A percentile compares a stretch with the other conserved stretches of the same genome.
Evolutionary conservation across 2,797 vertebrate species (phyloP).

Genomic region (Bradypodion pumilum): DNA sequence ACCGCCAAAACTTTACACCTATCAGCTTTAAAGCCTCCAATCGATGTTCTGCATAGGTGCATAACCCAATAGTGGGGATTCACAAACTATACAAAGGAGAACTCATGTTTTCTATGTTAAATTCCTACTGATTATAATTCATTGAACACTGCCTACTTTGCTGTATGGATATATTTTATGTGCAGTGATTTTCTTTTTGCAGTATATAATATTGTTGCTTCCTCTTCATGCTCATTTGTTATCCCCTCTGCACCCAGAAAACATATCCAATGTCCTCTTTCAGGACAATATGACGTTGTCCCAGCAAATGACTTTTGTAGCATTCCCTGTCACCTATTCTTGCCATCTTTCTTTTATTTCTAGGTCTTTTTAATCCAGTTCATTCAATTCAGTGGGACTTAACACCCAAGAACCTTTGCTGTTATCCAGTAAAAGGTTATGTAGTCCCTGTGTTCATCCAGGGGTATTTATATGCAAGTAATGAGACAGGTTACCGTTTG

Average conservation of each 20-base stretch:
- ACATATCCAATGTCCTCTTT: background rate
- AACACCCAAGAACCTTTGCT: too few species aligned
- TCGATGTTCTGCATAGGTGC: too few species aligned
- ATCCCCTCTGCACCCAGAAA: background rate
- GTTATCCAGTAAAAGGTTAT: too few species aligned
- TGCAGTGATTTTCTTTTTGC: slow-evolving; percentile 3
- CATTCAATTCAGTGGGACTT: too few species aligned
- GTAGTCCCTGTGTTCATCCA: too few species aligned
- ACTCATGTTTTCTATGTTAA: slow-evolving; percentile 36
- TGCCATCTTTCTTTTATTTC: background rate
- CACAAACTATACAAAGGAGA: too few species aligned
- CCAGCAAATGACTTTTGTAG: background rate
- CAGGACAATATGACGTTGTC: background rate
- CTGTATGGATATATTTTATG: slow-evolving; percentile 14
- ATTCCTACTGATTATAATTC: slow-evolving; percentile 30
- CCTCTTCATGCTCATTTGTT: slow-evolving; percentile 12
- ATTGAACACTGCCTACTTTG: slow-evolving; percentile 15
- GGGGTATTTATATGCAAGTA: too few species aligned
- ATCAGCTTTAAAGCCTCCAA: too few species aligned
- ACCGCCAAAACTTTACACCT: too few species aligned
- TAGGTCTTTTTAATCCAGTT: background rate
- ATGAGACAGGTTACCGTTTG: too few species aligned
- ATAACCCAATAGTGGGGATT: too few species aligned
- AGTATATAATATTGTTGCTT: slow-evolving; percentile 19
- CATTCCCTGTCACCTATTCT: background rate